Evolutionary conservation across 1,140 invertebrate genomes (phyloP).

Genomic region (Bombus fervidus): DNA sequence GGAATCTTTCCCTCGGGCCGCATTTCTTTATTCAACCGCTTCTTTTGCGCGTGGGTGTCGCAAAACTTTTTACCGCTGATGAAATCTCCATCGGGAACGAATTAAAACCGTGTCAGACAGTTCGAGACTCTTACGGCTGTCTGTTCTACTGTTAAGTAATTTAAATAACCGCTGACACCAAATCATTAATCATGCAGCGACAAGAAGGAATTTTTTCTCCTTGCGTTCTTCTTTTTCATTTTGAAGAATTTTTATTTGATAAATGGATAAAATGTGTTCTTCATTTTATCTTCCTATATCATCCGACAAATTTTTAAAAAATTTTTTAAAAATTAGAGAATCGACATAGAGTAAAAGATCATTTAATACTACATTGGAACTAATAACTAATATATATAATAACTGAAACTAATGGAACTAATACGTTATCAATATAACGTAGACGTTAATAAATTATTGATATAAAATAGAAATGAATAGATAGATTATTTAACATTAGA

Average conservation of each 20-base stretch:
- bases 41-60: neutral
- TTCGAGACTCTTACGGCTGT: neutral
- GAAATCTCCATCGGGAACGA: neutral
- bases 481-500: neutral
- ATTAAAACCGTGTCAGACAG: neutral
- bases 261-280: neutral
- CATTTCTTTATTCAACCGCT: slow-evolving; percentile 7
- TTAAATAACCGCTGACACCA: neutral
- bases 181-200: neutral
- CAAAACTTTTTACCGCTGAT: neutral
- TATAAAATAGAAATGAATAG: neutral
- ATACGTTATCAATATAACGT: neutral
- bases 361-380: neutral
- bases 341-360: neutral
- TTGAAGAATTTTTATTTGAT: neutral
- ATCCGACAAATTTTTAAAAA: neutral
- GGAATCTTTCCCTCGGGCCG: slow-evolving; percentile 20
- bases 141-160: neutral
- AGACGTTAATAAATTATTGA: neutral
- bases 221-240: neutral
- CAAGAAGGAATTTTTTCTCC: neutral
- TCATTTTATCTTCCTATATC: neutral
- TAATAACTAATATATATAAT: too few species aligned
- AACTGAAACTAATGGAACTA: too few species aligned
- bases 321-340: neutral